Evolutionary conservation across 2,888 invertebrate genomes (phyloP), one percentile per base, ranked within the genome.

Genomic region (Lordiphosa andalusiaca): DNA sequence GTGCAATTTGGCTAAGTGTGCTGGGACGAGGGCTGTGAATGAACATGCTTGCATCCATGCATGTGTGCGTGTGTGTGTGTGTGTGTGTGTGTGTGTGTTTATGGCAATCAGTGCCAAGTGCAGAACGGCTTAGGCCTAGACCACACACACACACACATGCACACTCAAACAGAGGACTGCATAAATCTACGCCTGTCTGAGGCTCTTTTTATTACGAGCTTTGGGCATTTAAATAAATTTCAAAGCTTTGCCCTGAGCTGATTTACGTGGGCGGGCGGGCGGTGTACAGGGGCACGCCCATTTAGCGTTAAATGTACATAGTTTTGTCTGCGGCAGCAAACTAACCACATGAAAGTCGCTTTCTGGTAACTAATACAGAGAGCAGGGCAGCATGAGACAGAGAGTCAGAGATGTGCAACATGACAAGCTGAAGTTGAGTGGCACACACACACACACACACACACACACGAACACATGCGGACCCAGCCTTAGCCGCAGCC

Each of bases 191-290:
- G 63, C 50, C 69, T 64, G 65, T 59, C 63, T 51, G 53, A 56
- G 54, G 55, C 62, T 54, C 76, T 61, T 76, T 74, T 82, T 69
- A 75, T 80, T 71, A 78, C 76, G 69, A 73, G 83, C 83, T 80
- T 80, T 65, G 73, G 80, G 80, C 80, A 83, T 80, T 80, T 80
- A 80, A 76, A 80, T 80, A 80, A 83, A 80, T 80, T 82, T 83
- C 72, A 76, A 76, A 82, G 78, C 67, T 63, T 69, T 69, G 63
- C 51, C 59, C 65, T 53, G 57, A 64, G 59, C 76, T 80, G 80
- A 83, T 82, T 78, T 82, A 75, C 73, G 50, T 58, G 66, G 44
- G 69, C 60, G 53, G 46, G 10, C 19, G 19, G 19, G 19, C 19
- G 21, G 51, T 21, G 21, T 6, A 16, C 13, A 5, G 38, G 5